Base-by-base conservation (phyloP, 2,113 vertebrate genomes). In the Nerophis lumbriciformis region DNA sequence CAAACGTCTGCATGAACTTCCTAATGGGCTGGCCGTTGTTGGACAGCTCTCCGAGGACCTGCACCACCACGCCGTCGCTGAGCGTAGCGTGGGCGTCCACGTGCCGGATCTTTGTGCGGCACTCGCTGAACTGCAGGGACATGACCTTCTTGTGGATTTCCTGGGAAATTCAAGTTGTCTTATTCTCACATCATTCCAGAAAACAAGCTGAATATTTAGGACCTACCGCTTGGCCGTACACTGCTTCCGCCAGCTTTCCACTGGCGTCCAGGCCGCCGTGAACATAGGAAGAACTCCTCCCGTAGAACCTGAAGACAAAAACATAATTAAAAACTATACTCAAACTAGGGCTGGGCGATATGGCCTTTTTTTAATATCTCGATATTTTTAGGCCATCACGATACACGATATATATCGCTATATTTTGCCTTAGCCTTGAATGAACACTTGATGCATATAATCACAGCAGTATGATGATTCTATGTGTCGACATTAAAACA, bases 121-220 rank as follows among this genome's bases (percentile, higher is more conserved):
- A 99, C 76, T 99, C 97, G 6, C 94, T 95, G 76, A 99, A 98
- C 90, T 98, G 94, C 71, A 99, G 82, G 0, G 95, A 98, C 92
- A 99, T 97, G 78, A 99, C 97, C 78, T 99, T 98, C 88, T 98
- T 98, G 89, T 99, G 97, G 81, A 98, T 99, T 84, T 99, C 97
- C 96, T 99, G 52, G 35, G 6, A 71, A 37, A 72, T 16, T 4
- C 2, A 57, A 13, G 59, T 2, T 36, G 1, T 45, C 11, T 45
- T 45, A 12, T 39, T 39, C 38, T 7, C 38, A 39, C 6, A 39
- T 39, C 6, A 5, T 28, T 28, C 28, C 4, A 28, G 28, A 28
- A 28, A 28, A 28, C 28, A 28, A 28, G 28, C 4, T 28, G 28
- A 28, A 45, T 12, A 12, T 1, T 5, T 6, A 8, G 12, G 6